A percentile compares a stretch with the other conserved stretches of the same genome.
Evolutionary conservation across 2,113 vertebrate species (phyloP).

Genomic region (Vidua macroura): DNA sequence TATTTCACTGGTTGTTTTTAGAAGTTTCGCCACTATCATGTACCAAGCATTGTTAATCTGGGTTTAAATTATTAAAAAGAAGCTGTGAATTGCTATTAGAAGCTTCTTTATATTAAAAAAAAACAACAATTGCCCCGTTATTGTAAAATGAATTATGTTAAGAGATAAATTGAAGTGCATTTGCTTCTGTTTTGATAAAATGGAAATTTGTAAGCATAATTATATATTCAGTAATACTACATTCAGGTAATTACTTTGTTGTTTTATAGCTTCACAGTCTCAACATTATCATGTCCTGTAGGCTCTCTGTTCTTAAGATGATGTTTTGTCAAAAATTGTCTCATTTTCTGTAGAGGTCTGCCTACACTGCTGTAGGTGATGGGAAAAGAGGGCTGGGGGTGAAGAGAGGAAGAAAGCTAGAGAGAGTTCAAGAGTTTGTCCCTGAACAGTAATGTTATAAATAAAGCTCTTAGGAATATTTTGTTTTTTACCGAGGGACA

Average conservation of each 20-base stretch:
- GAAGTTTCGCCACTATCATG: neutral
- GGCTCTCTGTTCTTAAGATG: neutral
- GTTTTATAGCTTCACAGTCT: neutral
- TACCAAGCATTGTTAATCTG: neutral
- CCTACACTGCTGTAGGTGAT: neutral
- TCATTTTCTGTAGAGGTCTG: neutral
- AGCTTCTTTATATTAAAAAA: neutral
- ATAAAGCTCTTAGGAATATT: neutral
- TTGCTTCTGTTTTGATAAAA: neutral
- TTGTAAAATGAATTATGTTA: neutral
- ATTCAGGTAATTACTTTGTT: neutral
- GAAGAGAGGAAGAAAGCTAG: neutral
- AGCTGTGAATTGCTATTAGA: neutral
- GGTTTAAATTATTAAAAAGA: neutral
- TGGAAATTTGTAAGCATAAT: neutral
- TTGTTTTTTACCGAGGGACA: neutral
- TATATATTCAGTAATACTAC: neutral
- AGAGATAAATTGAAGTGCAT: neutral
- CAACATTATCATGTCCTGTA: neutral
- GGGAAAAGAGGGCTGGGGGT: neutral
- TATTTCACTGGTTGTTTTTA: neutral
- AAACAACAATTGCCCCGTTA: accelerated
- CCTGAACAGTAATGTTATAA: neutral
- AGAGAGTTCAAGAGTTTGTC: neutral
- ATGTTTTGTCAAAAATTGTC: neutral